phyloP scores from a whole-genome alignment of 2,113 vertebrate genomes.

The Clarias magur region DNA sequence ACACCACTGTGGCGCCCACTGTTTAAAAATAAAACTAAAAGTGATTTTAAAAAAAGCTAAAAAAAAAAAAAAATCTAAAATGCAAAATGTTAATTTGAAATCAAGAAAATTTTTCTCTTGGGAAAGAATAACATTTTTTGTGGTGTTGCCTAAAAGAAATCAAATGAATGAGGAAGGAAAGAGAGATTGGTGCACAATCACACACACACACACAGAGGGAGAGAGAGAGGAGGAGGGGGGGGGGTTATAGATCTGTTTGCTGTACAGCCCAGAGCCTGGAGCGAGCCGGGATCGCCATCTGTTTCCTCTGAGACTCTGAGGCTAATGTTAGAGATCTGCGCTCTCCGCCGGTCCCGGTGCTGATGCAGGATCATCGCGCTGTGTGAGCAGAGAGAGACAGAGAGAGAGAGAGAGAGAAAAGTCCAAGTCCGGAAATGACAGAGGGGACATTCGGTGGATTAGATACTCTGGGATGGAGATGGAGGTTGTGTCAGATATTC shows the following conservation, averaged over 20 bases:
- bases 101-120: no score
- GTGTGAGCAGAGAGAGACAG: no score
- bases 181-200: conserved; percentile 12
- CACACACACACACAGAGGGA: neutral
- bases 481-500: neutral
- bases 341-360: conserved; percentile 11
- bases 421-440: conserved; percentile 38
- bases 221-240: neutral
- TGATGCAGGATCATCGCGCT: no score
- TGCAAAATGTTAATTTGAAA: no score
- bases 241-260: conserved; percentile 54
- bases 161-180: conserved; percentile 3
- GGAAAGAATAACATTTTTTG: neutral
- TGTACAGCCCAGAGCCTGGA: conserved; percentile 61
- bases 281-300: conserved; percentile 68
- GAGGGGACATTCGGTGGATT: conserved; percentile 12
- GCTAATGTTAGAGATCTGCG: conserved; percentile 25
- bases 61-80: no score
- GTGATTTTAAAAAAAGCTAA: no score
- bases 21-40: no score
- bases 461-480: conserved; percentile 4
- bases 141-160: neutral
- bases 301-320: conserved; percentile 56
- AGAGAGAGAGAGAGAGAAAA: conserved; percentile 15
- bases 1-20: no score